Percentiles rank a stretch among this genome's conserved stretches.
These are phyloP conservation scores for Bambusicola thoracicus DNA, from an alignment of 2,113 vertebrate species.

Conservation along the genomic window DNA sequence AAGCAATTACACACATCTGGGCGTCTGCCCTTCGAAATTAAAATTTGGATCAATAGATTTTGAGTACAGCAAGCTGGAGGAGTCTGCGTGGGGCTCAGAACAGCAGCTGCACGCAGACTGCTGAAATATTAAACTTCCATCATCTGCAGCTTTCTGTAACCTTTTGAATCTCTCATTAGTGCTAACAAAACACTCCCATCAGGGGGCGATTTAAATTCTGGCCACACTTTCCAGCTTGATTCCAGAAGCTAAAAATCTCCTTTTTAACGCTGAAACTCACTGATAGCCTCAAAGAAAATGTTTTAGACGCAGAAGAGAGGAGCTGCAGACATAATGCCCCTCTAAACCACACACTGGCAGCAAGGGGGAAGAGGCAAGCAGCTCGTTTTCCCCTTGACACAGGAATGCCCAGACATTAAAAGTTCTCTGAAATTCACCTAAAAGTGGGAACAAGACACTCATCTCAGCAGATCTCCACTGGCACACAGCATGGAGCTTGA, in stretches of 20 bases:
- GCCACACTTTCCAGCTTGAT: slow-evolving; percentile 17
- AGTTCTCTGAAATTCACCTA: neutral
- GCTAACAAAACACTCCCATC: slow-evolving; percentile 40
- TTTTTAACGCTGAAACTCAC: slow-evolving; percentile 9
- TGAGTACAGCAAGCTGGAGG: neutral
- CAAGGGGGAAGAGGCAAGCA: neutral
- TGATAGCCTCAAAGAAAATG: slow-evolving; percentile 15
- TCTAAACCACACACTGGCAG: neutral
- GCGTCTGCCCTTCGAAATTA: neutral
- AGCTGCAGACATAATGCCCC: neutral
- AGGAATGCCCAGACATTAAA: neutral
- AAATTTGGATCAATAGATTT: neutral
- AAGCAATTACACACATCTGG: slow-evolving; percentile 35
- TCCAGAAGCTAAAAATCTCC: neutral
- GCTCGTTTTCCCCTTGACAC: neutral
- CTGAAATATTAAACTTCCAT: slow-evolving; percentile 44
- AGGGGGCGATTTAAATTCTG: slow-evolving; percentile 27
- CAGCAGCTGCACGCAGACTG: slow-evolving; percentile 5
- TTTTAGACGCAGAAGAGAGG: neutral
- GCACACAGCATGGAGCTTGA: neutral
- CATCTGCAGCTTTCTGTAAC: neutral
- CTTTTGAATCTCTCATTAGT: slow-evolving; percentile 31
- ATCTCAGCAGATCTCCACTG: neutral
- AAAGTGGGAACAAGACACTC: neutral
- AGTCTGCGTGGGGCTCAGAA: neutral